Evolutionary conservation across 30 jellyfish, hydroid and myxozoan species (phyloP).

Genomic region (Turritopsis dohrnii): DNA sequence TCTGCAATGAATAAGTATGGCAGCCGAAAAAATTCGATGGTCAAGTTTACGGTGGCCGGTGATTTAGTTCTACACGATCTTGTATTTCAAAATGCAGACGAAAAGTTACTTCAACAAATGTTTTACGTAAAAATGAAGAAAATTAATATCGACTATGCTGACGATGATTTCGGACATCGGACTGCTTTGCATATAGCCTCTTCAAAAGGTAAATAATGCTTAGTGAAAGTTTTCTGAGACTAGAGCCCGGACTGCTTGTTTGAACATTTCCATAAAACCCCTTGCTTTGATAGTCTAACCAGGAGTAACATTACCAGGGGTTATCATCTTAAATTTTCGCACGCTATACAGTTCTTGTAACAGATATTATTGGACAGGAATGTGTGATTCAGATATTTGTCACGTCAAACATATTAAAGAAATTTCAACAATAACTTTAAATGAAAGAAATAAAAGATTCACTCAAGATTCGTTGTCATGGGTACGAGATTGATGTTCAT

Average conservation of each 20-base stretch:
- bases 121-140: conserved; percentile 37
- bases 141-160: conserved; percentile 45
- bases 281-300: too few relatives aligned
- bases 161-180: conserved; percentile 57
- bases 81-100: conserved; percentile 40
- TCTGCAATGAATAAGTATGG: not conserved
- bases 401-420: too few relatives aligned
- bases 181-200: conserved; percentile 72
- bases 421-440: too few relatives aligned
- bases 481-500: too few relatives aligned
- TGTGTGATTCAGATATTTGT: too few relatives aligned
- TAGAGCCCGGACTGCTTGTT: not conserved
- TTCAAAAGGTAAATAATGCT: conserved; percentile 38
- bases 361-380: too few relatives aligned
- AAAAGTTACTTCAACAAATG: conserved; percentile 34
- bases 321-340: too few relatives aligned
- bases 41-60: conserved; percentile 30
- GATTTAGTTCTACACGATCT: conserved; percentile 54
- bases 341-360: too few relatives aligned
- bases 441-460: too few relatives aligned
- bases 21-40: conserved; percentile 13
- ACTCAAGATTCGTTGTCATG: too few relatives aligned
- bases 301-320: too few relatives aligned
- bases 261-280: not conserved
- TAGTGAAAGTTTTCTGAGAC: not conserved